Evolutionary conservation across 2,113 vertebrate genomes (phyloP).

Genomic region (Zosterops hypoxanthus): DNA sequence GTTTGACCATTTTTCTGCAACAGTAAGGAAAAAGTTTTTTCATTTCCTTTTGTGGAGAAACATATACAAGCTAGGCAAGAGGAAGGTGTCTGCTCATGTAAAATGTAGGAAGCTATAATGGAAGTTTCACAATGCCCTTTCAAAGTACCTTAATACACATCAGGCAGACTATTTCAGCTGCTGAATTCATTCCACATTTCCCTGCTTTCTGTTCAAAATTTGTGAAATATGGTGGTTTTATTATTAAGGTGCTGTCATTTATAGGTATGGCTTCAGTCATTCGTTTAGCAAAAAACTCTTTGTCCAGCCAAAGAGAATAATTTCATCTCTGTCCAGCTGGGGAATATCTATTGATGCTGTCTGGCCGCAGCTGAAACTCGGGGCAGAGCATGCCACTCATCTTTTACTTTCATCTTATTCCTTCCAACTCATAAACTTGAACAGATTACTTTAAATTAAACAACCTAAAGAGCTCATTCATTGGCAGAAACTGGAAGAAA

Average conservation of each 20-base stretch:
- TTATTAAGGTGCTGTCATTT: constrained; percentile 36
- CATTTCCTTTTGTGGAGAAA: neutral
- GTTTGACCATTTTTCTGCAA: neutral
- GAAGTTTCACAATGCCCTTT: constrained; percentile 45
- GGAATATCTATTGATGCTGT: neutral
- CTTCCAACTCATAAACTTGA: neutral
- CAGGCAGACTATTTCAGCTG: constrained; percentile 29
- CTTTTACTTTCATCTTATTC: constrained; percentile 18
- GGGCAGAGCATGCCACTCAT: neutral
- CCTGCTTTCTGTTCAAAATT: constrained; percentile 4
- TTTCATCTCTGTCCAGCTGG: neutral
- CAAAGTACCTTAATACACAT: constrained; percentile 32
- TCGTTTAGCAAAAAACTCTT: neutral
- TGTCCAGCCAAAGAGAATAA: constrained; percentile 23
- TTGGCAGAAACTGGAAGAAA: neutral
- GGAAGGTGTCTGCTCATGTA: constrained; percentile 42
- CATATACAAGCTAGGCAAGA: neutral
- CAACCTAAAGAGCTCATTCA: neutral
- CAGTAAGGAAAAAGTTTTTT: neutral
- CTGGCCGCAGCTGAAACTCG: neutral
- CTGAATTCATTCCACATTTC: constrained; percentile 4
- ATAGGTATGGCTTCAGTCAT: neutral
- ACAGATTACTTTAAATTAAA: constrained; percentile 16
- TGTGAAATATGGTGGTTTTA: constrained; percentile 34
- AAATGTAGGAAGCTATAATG: constrained; percentile 55